Percentiles rank a stretch among this genome's conserved stretches.
phyloP scores from a whole-genome alignment of 1,140 invertebrate species.

The Capitella teleta region DNA sequence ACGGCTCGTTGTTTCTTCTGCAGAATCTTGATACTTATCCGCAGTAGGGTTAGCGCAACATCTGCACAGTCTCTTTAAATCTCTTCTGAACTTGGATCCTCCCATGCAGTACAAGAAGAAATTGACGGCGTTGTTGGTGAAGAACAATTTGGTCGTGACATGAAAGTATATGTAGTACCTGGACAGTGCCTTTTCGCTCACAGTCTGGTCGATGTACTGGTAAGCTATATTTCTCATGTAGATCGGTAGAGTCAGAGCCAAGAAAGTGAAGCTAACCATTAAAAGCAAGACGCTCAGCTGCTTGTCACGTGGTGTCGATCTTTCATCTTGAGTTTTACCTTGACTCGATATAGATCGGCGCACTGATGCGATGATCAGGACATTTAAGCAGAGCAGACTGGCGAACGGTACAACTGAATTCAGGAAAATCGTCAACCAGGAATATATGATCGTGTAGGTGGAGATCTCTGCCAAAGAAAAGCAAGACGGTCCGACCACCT shows the following conservation, averaged over 20 bases:
- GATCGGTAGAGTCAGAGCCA: not conserved
- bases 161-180: not conserved
- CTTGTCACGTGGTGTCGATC: not conserved
- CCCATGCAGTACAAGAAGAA: conserved; percentile 5
- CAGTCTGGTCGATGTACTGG: not conserved
- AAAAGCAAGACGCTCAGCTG: conserved; percentile 1
- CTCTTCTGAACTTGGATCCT: not conserved
- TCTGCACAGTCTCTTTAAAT: not conserved
- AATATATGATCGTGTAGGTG: not conserved
- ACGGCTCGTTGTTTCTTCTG: no score
- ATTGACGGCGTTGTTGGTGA: conserved; percentile 6
- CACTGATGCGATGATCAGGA: not conserved
- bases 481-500: not conserved
- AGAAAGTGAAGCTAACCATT: conserved; percentile 4
- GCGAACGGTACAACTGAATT: conserved; percentile 1
- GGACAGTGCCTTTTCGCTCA: not conserved
- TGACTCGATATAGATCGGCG: not conserved
- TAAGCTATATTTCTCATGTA: not conserved
- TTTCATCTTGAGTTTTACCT: not conserved
- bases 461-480: not conserved
- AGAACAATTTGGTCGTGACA: not conserved
- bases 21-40: no score
- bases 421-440: not conserved
- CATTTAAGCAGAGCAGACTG: not conserved
- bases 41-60: no score